Conservation (phyloP, 2,888 invertebrate species). For the Cylloceria caligata region DNA sequence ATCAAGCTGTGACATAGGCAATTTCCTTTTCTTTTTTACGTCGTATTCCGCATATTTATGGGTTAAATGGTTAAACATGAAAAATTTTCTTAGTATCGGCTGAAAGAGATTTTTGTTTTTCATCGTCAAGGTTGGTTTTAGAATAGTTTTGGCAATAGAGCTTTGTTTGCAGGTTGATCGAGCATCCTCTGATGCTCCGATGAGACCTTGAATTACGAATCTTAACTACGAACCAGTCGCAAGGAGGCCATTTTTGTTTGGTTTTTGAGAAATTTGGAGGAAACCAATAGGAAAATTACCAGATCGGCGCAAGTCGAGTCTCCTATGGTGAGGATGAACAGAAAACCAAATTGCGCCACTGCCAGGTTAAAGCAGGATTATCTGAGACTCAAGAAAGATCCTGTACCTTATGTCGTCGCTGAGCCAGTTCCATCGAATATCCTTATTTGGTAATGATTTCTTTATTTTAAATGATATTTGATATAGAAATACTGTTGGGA, state of each 20-base stretch:
- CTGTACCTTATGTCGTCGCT: constrained; percentile 97
- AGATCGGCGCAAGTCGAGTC: background rate
- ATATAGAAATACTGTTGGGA: background rate
- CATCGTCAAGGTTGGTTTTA: constrained; percentile 5
- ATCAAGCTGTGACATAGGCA: background rate
- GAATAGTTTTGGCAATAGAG: constrained; percentile 19
- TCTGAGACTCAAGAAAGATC: constrained; percentile 96
- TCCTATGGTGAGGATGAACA: constrained; percentile 83
- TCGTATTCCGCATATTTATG: background rate
- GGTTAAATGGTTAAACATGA: background rate
- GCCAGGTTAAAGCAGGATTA: constrained; percentile 98
- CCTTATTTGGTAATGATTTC: constrained; percentile 92
- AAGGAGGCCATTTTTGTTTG: background rate
- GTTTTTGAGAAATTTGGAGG: background rate
- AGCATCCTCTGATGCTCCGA: too few relatives aligned
- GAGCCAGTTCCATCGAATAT: constrained; percentile 98
- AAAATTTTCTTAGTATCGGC: background rate
- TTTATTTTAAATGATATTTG: background rate
- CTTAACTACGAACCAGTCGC: background rate
- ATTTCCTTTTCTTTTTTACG: background rate
- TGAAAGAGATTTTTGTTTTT: constrained; percentile 22
- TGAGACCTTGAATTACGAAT: background rate
- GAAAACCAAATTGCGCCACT: constrained; percentile 89
- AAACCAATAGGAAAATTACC: too few relatives aligned
- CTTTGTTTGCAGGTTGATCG: constrained; percentile 42